Evolutionary conservation across 2,888 invertebrate species (phyloP).

Genomic region (Drosophila mimica): DNA sequence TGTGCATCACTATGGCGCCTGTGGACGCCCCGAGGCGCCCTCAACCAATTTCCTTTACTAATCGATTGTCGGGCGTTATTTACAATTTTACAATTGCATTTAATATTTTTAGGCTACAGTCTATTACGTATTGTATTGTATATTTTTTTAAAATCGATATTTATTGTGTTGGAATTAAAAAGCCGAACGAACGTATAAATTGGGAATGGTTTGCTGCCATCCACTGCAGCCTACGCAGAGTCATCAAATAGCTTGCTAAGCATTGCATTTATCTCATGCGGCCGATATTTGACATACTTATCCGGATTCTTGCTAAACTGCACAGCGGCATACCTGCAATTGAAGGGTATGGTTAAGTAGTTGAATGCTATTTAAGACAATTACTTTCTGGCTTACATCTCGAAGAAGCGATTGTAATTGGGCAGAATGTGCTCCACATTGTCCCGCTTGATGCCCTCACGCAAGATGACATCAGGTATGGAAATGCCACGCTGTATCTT

Average conservation of each 20-base stretch:
- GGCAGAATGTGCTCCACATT: constrained; percentile 95
- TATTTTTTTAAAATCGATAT: constrained; percentile 70
- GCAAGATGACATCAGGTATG: constrained; percentile 95
- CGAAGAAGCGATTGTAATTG: constrained; percentile 92
- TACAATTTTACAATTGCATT: constrained; percentile 69
- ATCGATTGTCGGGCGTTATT: constrained; percentile 74
- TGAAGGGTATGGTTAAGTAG: neutral
- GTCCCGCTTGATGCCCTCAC: constrained; percentile 94
- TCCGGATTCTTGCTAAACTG: constrained; percentile 96
- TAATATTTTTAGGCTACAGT: constrained; percentile 75
- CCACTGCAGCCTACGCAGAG: constrained; percentile 74
- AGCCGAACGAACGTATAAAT: constrained; percentile 56
- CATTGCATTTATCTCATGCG: constrained; percentile 92
- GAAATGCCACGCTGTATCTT: constrained; percentile 95
- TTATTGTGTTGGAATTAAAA: constrained; percentile 80
- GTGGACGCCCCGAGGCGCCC: constrained; percentile 93
- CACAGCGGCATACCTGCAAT: constrained; percentile 88
- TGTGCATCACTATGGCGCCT: constrained; percentile 92
- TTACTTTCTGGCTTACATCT: constrained; percentile 86
- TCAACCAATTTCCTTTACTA: constrained; percentile 94
- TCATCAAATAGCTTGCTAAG: constrained; percentile 97
- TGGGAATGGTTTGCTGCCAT: constrained; percentile 23
- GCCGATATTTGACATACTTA: constrained; percentile 96
- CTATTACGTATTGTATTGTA: constrained; percentile 70
- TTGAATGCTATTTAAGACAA: neutral